Percentiles rank a stretch among this genome's conserved stretches.
Evolutionary conservation across 2,888 invertebrate species (phyloP).

Genomic region (Cybosia mesomella): DNA sequence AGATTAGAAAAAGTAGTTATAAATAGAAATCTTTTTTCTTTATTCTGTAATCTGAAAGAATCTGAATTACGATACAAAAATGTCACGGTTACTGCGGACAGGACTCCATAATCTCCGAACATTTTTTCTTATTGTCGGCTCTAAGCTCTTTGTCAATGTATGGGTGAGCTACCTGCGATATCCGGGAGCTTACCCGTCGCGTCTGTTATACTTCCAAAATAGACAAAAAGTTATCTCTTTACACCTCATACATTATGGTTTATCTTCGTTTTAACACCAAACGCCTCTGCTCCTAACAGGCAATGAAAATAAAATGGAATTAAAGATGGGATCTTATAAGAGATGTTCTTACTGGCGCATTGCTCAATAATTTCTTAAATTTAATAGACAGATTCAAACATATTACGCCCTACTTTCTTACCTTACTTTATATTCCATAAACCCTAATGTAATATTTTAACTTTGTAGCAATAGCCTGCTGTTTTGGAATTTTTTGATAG

Average conservation of each 20-base stretch:
- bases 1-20: neutral
- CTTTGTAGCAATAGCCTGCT: neutral
- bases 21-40: neutral
- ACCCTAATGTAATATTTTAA: neutral
- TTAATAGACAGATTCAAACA: constrained; percentile 54
- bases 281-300: constrained; percentile 40
- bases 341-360: constrained; percentile 4
- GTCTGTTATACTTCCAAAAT: constrained; percentile 72
- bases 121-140: constrained; percentile 62
- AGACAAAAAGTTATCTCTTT: constrained; percentile 71
- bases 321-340: constrained; percentile 15
- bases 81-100: constrained; percentile 27
- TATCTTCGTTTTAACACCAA: constrained; percentile 52
- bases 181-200: constrained; percentile 75
- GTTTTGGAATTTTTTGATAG: neutral
- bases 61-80: constrained; percentile 19
- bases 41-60: constrained; percentile 8
- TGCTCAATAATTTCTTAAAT: constrained; percentile 26
- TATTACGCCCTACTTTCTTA: constrained; percentile 24
- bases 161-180: constrained; percentile 81
- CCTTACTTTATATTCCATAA: neutral
- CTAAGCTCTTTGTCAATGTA: constrained; percentile 66
- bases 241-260: constrained; percentile 69
- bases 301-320: constrained; percentile 41
- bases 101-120: constrained; percentile 45